phyloP scores from a whole-genome alignment of 2,797 vertebrate species.

The Semotilus atromaculatus region DNA sequence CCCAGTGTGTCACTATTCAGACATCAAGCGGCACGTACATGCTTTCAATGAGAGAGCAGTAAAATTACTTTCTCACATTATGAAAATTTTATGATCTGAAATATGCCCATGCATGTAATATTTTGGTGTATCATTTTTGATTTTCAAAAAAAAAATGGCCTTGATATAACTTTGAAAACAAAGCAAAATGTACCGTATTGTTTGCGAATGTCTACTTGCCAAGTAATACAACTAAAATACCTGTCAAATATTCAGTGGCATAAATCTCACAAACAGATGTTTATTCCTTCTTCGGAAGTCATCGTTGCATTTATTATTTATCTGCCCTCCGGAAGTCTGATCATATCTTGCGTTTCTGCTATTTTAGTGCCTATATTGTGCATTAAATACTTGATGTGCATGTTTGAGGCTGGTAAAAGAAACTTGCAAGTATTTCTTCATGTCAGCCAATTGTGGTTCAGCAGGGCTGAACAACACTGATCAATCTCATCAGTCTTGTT shows the following conservation, averaged over 20 bases:
- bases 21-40: too few species aligned
- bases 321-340: background rate
- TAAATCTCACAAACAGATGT: too few species aligned
- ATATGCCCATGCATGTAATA: too few species aligned
- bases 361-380: background rate
- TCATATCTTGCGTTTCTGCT: background rate
- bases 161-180: too few species aligned
- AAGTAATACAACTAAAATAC: too few species aligned
- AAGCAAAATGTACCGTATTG: too few species aligned
- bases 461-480: background rate
- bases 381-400: background rate
- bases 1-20: background rate
- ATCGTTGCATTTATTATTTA: background rate
- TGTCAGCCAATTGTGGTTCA: background rate
- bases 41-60: background rate
- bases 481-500: conserved; percentile 11
- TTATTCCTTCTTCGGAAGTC: too few species aligned
- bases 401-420: background rate
- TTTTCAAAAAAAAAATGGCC: too few species aligned
- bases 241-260: too few species aligned
- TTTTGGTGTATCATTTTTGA: too few species aligned
- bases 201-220: too few species aligned
- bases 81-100: too few species aligned
- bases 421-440: background rate
- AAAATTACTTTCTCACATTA: background rate